Evolutionary conservation across 1,140 invertebrate species (phyloP).

Genomic region (Drosophila baimaii): DNA sequence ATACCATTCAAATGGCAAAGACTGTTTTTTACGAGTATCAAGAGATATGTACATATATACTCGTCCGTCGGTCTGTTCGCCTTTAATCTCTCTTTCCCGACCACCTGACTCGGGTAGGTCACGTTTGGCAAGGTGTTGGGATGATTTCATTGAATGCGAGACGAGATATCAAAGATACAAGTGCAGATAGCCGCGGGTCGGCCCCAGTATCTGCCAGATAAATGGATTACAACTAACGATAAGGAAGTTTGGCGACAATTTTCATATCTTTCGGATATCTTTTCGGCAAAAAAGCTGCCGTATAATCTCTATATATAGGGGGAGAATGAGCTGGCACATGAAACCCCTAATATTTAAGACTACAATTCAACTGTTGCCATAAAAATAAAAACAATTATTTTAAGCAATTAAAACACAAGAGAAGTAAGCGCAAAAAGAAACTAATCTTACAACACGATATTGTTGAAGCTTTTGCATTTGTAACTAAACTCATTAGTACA

Average conservation of each 20-base stretch:
- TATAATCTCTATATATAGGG: constrained; percentile 1
- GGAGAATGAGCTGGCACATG: neutral
- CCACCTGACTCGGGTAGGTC: constrained; percentile 35
- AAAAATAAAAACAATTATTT: neutral
- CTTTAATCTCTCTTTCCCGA: constrained; percentile 15
- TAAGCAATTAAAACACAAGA: neutral
- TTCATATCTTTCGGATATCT: constrained; percentile 6
- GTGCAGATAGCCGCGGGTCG: constrained; percentile 10
- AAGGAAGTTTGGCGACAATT: constrained; percentile 15
- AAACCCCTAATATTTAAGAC: neutral
- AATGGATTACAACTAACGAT: constrained; percentile 40
- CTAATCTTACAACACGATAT: neutral
- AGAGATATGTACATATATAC: too few relatives aligned
- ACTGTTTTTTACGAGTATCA: constrained; percentile 16
- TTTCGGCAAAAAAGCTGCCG: neutral
- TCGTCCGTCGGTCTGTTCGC: neutral
- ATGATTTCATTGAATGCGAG: constrained; percentile 18
- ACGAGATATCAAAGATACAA: constrained; percentile 24
- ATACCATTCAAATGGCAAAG: constrained; percentile 27
- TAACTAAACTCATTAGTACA: neutral
- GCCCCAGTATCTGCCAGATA: constrained; percentile 11
- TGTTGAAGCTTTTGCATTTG: neutral
- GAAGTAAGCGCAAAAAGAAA: neutral
- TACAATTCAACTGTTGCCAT: neutral
- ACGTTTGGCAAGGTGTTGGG: constrained; percentile 29